Base-by-base conservation (phyloP, 2,888 invertebrate genomes). In the Exocentrus adspersus region DNA sequence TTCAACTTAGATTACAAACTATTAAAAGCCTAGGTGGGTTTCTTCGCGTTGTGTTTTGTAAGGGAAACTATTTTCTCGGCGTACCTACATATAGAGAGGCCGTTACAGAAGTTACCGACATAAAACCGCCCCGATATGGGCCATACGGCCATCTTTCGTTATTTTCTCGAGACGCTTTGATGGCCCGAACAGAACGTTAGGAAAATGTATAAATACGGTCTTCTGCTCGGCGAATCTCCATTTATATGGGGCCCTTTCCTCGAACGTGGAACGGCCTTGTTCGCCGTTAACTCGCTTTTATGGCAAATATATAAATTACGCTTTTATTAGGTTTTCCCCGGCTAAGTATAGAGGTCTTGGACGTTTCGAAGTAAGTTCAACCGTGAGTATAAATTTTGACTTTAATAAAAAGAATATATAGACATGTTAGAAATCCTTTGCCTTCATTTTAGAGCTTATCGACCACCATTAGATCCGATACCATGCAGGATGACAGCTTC, bases 401-500 rank as follows among this genome's bases (percentile, higher is more conserved):
- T n/a, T n/a, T n/a, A n/a, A n/a, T n/a, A n/a, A n/a, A n/a, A n/a
- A n/a, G n/a, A n/a, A n/a, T n/a, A n/a, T n/a, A n/a, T n/a, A n/a
- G n/a, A n/a, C n/a, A n/a, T n/a, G n/a, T n/a, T n/a, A n/a, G n/a
- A n/a, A n/a, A n/a, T n/a, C n/a, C n/a, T n/a, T n/a, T n/a, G n/a
- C n/a, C n/a, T n/a, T n/a, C n/a, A n/a, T n/a, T n/a, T n/a, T n/a
- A n/a, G n/a, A n/a, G n/a, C n/a, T n/a, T n/a, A n/a, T n/a, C n/a
- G n/a, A n/a, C n/a, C n/a, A n/a, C n/a, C n/a, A n/a, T n/a, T n/a
- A n/a, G n/a, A n/a, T n/a, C n/a, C n/a, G n/a, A n/a, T n/a, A n/a
- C 20, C 37, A 12, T 37, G 50, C 10, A 65, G 28, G 17, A 65
- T 62, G 4, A 65, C 9, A 60, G 69, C 77, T 76, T 86, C 86